Conservation (phyloP, 2,888 invertebrate genomes). For the Pammene aurita region DNA sequence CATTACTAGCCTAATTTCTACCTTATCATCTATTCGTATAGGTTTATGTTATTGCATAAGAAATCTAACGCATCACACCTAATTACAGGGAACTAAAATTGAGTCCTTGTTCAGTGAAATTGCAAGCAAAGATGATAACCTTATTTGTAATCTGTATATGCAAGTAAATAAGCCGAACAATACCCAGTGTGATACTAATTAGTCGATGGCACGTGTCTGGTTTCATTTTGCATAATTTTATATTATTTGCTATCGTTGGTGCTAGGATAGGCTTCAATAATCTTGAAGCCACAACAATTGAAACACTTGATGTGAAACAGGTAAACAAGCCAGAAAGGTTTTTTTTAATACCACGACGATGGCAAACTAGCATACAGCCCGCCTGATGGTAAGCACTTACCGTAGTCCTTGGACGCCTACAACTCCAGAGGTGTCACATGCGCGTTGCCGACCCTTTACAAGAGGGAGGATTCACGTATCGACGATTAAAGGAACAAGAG, state of each 20-base stretch:
- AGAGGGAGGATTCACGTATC: no score
- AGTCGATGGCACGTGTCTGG: slow-evolving; percentile 12
- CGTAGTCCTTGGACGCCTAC: no score
- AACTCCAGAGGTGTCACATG: no score
- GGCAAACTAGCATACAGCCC: no score
- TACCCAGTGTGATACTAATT: slow-evolving; percentile 9
- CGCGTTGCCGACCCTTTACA: no score
- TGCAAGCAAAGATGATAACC: slow-evolving; percentile 47
- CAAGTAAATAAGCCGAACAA: neutral
- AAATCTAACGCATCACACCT: slow-evolving; percentile 38
- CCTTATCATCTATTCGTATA: slow-evolving; percentile 5
- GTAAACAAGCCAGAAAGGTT: no score
- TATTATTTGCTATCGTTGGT: neutral
- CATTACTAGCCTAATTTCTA: slow-evolving; percentile 15
- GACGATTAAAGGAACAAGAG: no score
- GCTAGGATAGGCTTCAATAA: no score
- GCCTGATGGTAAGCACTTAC: no score
- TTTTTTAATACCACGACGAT: no score
- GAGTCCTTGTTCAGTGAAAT: slow-evolving; percentile 60
- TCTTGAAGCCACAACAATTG: no score
- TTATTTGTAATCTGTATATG: slow-evolving; percentile 12
- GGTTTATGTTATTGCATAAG: neutral
- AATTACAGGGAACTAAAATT: slow-evolving; percentile 63
- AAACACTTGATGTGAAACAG: no score
- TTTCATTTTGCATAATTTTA: neutral